A percentile compares a stretch with the other conserved stretches of the same genome.
These are phyloP conservation scores for Dione vanillae DNA, from an alignment of 2,888 invertebrate species.

Conservation along the genomic window DNA sequence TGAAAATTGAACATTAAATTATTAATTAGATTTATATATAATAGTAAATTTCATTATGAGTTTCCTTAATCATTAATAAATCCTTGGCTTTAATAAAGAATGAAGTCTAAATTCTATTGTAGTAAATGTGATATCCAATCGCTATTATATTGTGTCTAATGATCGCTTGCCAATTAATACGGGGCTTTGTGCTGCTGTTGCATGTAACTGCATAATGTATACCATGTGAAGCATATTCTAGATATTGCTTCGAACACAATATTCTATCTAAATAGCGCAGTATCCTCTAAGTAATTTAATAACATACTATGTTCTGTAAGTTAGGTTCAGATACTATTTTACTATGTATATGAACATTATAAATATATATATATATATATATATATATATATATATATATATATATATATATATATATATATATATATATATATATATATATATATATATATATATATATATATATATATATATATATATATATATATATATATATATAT, in stretches of 20 bases:
- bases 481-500: too few species aligned
- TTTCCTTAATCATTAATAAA: not conserved
- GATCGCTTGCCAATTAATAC: slow-evolving; percentile 15
- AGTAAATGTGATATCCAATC: slow-evolving; percentile 5
- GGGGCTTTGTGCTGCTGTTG: slow-evolving; percentile 14
- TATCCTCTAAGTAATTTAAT: slow-evolving; percentile 4
- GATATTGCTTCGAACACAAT: not conserved
- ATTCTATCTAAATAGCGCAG: not conserved
- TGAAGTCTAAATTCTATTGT: not conserved
- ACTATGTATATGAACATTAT: too few species aligned
- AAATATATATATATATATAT: not conserved
- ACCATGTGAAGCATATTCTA: slow-evolving; percentile 5
- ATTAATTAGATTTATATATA: not conserved
- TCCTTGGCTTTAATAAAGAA: not conserved
- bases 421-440: not conserved
- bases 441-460: too few species aligned
- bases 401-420: too few species aligned
- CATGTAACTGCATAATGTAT: slow-evolving; percentile 22
- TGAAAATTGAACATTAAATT: too few species aligned
- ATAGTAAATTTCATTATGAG: too few species aligned
- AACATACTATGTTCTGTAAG: not conserved
- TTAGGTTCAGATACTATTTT: too few species aligned
- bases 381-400: too few species aligned
- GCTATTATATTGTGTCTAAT: slow-evolving; percentile 19
- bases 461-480: too few species aligned